Conservation (phyloP, 2,113 vertebrate genomes). For the Hystrix brachyura region DNA sequence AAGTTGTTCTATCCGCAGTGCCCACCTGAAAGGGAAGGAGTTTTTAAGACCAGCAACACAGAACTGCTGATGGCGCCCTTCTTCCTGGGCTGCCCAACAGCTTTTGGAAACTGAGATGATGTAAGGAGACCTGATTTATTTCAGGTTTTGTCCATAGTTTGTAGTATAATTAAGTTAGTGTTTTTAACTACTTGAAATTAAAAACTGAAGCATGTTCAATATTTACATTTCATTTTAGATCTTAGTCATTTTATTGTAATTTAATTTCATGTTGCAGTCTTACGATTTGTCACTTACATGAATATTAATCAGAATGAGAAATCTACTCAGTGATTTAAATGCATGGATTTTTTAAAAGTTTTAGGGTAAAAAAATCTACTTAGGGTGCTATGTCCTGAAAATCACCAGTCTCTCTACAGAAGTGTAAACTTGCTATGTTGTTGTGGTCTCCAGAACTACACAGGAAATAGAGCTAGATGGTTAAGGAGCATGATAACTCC, state of each 20-base stretch:
- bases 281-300: slow-evolving; percentile 73
- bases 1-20: not conserved
- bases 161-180: slow-evolving; percentile 66
- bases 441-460: no score
- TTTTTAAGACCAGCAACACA: not conserved
- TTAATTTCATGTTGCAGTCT: slow-evolving; percentile 73
- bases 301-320: slow-evolving; percentile 79
- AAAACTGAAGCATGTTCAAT: slow-evolving; percentile 73
- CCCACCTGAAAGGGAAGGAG: not conserved
- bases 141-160: slow-evolving; percentile 68
- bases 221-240: slow-evolving; percentile 77
- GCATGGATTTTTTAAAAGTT: slow-evolving; percentile 50
- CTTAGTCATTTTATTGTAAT: slow-evolving; percentile 78
- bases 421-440: no score
- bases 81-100: not conserved
- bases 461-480: not conserved
- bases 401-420: not conserved
- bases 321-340: slow-evolving; percentile 70
- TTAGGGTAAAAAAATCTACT: slow-evolving; percentile 20
- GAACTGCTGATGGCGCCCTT: not conserved
- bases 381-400: not conserved
- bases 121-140: slow-evolving; percentile 63
- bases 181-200: slow-evolving; percentile 73
- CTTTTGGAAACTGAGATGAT: slow-evolving; percentile 1
- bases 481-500: not conserved